phyloP scores from a whole-genome alignment of 2,888 invertebrate genomes.

The Drosophila seclusa region DNA sequence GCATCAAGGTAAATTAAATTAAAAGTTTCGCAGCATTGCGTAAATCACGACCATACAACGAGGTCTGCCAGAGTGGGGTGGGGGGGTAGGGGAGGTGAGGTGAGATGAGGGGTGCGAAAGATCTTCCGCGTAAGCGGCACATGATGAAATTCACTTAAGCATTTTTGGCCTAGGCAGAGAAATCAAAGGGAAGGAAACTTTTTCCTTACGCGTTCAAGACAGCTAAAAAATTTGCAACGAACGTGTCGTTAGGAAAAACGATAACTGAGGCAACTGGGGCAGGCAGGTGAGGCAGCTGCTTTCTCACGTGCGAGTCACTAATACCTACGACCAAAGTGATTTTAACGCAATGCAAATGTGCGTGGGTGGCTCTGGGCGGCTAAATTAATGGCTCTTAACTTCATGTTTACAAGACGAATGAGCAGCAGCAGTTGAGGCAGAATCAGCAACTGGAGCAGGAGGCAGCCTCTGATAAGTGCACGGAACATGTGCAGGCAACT shows the following conservation, averaged over 20 bases:
- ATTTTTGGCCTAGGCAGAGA: conserved; percentile 56
- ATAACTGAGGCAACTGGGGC: background rate
- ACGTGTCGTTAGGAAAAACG: conserved; percentile 51
- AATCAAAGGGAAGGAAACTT: conserved; percentile 65
- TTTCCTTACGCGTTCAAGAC: conserved; percentile 31
- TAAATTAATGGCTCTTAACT: conserved; percentile 79
- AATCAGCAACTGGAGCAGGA: background rate
- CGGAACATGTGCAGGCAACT: conserved; percentile 24
- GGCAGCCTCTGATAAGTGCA: background rate
- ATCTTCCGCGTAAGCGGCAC: conserved; percentile 59
- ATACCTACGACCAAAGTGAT: conserved; percentile 68
- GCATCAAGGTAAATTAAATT: conserved; percentile 74
- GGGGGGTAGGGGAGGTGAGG: background rate
- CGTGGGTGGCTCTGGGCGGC: conserved; percentile 28
- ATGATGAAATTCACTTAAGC: conserved; percentile 73
- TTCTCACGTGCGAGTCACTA: conserved; percentile 52
- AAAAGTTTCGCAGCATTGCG: conserved; percentile 69
- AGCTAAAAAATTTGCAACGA: conserved; percentile 65
- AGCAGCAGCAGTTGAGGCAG: conserved; percentile 23
- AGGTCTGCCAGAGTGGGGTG: background rate
- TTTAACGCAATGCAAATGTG: conserved; percentile 74
- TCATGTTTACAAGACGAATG: conserved; percentile 79
- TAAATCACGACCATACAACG: conserved; percentile 61
- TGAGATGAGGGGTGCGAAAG: background rate
- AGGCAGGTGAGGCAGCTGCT: background rate